phyloP scores from a whole-genome alignment of 2,113 vertebrate species.

The Rhynchopsitta pachyrhyncha region DNA sequence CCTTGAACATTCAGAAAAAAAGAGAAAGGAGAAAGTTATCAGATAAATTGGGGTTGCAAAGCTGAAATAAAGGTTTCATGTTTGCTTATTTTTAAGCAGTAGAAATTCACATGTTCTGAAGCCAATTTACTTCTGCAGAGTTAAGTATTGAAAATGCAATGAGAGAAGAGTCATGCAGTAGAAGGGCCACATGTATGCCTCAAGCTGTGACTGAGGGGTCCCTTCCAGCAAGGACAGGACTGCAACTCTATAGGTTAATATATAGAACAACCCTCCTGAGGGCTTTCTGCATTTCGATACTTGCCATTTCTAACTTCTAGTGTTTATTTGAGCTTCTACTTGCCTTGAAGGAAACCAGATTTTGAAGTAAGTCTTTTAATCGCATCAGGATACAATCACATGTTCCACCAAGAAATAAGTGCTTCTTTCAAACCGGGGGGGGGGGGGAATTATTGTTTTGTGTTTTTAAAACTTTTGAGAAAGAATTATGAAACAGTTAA shows the following conservation, averaged over 20 bases:
- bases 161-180: not conserved
- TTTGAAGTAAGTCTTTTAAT: not conserved
- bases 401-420: not conserved
- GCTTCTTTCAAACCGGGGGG: too few relatives aligned
- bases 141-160: not conserved
- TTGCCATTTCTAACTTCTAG: not conserved
- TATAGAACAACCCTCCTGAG: not conserved
- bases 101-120: not conserved
- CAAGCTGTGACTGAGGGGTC: not conserved
- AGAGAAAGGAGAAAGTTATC: not conserved
- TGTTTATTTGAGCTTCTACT: not conserved
- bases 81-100: not conserved
- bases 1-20: not conserved
- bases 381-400: not conserved
- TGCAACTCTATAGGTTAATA: not conserved
- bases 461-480: not conserved
- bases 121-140: not conserved
- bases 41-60: not conserved
- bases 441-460: not conserved
- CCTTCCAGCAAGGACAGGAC: not conserved
- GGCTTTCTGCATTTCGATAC: not conserved
- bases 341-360: not conserved
- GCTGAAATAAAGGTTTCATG: not conserved
- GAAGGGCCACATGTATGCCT: not conserved
- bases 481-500: conserved; percentile 38